These are phyloP conservation scores for Mirounga angustirostris DNA, from an alignment of 2,113 vertebrate genomes.

Conservation along the genomic window DNA sequence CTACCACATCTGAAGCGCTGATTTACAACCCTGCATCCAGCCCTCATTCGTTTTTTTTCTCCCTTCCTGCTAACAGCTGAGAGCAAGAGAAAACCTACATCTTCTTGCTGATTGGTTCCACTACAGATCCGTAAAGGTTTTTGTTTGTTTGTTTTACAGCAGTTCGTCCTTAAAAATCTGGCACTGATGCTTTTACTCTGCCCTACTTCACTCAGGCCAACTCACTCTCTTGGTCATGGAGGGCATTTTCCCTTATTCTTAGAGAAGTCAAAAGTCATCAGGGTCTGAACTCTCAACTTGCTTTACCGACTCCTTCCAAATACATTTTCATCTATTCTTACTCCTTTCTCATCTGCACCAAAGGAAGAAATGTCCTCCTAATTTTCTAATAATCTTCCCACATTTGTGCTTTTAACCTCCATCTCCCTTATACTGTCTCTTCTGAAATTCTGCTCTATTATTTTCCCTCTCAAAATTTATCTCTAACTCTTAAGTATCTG, in stretches of 20 bases:
- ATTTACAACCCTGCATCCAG: neutral
- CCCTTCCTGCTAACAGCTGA: neutral
- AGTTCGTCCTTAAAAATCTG: neutral
- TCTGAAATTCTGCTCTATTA: slow-evolving; percentile 19
- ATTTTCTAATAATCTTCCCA: slow-evolving; percentile 44
- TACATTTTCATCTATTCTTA: slow-evolving; percentile 35
- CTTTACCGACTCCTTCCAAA: slow-evolving; percentile 20
- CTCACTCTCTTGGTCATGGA: neutral
- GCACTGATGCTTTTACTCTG: neutral
- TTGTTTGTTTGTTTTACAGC: neutral
- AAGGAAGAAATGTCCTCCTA: neutral
- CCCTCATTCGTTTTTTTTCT: neutral
- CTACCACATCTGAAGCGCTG: neutral
- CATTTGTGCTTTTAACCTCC: neutral
- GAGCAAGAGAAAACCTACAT: neutral
- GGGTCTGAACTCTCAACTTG: neutral
- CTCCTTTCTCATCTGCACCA: neutral
- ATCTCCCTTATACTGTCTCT: neutral
- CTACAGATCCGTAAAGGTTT: neutral
- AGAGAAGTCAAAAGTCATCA: slow-evolving; percentile 23
- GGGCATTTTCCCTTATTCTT: neutral
- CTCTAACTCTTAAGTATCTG: neutral
- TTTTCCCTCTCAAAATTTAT: neutral
- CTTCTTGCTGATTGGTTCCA: neutral
- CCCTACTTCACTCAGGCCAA: neutral